Evolutionary conservation across 2,113 vertebrate species (phyloP), one percentile per base, ranked within the genome.

Genomic region (Sinosuthora webbiana): DNA sequence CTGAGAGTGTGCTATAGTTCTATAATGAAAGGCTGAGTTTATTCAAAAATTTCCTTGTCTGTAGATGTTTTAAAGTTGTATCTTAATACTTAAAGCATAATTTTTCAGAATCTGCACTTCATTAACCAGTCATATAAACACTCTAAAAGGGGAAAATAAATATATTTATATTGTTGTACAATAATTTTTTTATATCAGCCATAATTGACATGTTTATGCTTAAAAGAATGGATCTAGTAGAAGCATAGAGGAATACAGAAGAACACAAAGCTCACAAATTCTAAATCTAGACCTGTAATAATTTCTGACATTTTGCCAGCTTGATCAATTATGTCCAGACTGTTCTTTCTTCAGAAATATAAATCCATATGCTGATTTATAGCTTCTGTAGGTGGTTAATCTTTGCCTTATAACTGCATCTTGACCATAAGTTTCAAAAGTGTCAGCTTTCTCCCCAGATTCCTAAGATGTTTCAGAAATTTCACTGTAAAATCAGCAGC

Each of bases 401-500:
- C 76, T 95, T 97, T 94, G 70, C 53, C 50, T 39, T 16, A 28
- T 39, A 28, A 62, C 35, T 39, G 59, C 24, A 39, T 19, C 35
- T 62, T 62, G 59, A 62, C 19, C 37, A 90, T 86, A 71, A 89
- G 95, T 96, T 96, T 95, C 92, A 95, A 71, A 96, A 87, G 31
- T 89, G 71, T 93, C 90, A 82, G 67, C 67, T 80, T 94, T 97
- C 62, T 59, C 45, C 41, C 45, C 30, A 75, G 47, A 88, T 88
- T 95, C 15, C 59, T 85, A 94, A 96, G 42, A 52, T 1, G 3
- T 91, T 97, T 94, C 47, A 78, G 62, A 85, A 94, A 85, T 94
- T 94, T 96, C 50, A 84, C 30, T 73, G 64, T 89, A 78, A 93
- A 86, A 28, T 52, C 69, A 96, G 91, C 87, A 83, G 11, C 23